phyloP scores from a whole-genome alignment of 1,140 invertebrate species.

The Zaprionus taronus region DNA sequence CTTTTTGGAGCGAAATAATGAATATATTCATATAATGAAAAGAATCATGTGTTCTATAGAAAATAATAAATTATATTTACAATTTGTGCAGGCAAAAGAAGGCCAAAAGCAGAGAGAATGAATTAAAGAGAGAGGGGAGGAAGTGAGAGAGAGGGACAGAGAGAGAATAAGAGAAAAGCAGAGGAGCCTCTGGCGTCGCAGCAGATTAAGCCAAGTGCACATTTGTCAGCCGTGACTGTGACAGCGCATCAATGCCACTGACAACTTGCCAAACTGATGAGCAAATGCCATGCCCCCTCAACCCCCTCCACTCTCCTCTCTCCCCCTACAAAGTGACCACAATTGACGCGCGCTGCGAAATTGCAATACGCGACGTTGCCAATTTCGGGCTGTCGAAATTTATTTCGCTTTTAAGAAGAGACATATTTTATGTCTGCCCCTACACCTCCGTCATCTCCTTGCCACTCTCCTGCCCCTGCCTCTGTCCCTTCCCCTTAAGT shows the following conservation, averaged over 20 bases:
- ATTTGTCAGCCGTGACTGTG: conserved; percentile 65
- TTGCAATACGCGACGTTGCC: conserved; percentile 18
- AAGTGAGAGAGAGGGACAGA: not conserved
- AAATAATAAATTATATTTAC: not conserved
- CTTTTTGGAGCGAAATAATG: not conserved
- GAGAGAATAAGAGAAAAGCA: not conserved
- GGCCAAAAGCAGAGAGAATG: not conserved
- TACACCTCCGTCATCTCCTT: too few relatives aligned
- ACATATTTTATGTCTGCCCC: conserved; percentile 9
- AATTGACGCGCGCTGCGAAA: conserved; percentile 20
- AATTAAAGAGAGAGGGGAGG: not conserved
- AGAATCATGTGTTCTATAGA: not conserved
- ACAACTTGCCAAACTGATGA: conserved; percentile 33
- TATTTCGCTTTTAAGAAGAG: not conserved
- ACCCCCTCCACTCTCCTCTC: not conserved
- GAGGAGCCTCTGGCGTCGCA: not conserved
- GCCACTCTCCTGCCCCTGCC: not conserved
- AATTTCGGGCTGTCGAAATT: not conserved
- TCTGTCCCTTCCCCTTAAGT: not conserved
- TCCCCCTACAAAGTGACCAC: not conserved
- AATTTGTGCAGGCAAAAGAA: not conserved
- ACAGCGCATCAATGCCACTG: conserved; percentile 46
- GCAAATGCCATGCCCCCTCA: not conserved
- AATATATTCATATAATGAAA: not conserved
- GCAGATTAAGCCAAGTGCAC: conserved; percentile 56